A percentile compares a stretch with the other conserved stretches of the same genome.
These are phyloP conservation scores for Maconellicoccus hirsutus DNA, from an alignment of 1,140 invertebrate genomes.

Conservation along the genomic window DNA sequence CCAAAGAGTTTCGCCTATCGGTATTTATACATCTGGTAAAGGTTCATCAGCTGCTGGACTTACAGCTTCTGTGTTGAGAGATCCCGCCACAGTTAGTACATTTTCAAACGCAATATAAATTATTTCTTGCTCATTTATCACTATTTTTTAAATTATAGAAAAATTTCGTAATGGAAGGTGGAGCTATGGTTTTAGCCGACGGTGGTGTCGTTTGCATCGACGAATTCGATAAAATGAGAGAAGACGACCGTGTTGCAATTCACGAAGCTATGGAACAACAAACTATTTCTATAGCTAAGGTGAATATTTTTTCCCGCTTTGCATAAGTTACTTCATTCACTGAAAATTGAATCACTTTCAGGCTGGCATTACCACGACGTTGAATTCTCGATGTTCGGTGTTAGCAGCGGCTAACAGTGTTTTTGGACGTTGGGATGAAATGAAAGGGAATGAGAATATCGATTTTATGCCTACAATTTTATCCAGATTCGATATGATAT, in stretches of 20 bases:
- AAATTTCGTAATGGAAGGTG: slow-evolving; percentile 98
- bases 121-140: not conserved
- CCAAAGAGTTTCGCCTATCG: slow-evolving; percentile 89
- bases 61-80: slow-evolving; percentile 92
- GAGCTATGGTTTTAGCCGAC: slow-evolving; percentile 98
- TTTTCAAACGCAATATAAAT: not conserved
- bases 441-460: slow-evolving; percentile 96
- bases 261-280: slow-evolving; percentile 99
- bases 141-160: slow-evolving; percentile 45
- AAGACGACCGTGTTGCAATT: slow-evolving; percentile 97
- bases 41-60: slow-evolving; percentile 97
- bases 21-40: slow-evolving; percentile 97
- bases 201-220: slow-evolving; percentile 99
- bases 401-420: slow-evolving; percentile 97
- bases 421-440: slow-evolving; percentile 97
- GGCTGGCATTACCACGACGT: slow-evolving; percentile 96
- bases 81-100: slow-evolving; percentile 69
- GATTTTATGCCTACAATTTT: slow-evolving; percentile 99
- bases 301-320: slow-evolving; percentile 32
- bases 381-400: slow-evolving; percentile 97
- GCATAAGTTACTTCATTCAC: not conserved
- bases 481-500: slow-evolving; percentile 99
- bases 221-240: slow-evolving; percentile 99
- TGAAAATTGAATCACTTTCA: slow-evolving; percentile 33
- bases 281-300: slow-evolving; percentile 99